Evolutionary conservation across 2,797 vertebrate species (phyloP), one percentile per base, ranked within the genome.

Genomic region (Paedocypris micromegethes): DNA sequence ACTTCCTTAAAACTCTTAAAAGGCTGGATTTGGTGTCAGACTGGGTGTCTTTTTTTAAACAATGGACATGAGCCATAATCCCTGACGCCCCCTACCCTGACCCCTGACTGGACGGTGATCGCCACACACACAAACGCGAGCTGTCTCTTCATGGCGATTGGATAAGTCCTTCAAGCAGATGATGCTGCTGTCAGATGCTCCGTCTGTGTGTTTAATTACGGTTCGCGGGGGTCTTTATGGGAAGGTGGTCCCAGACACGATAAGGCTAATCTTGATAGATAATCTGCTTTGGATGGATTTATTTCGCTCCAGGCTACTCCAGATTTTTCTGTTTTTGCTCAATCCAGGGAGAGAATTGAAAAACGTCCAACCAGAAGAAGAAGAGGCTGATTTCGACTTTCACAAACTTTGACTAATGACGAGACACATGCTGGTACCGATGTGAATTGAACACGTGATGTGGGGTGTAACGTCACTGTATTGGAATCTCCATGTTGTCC

Each of bases 271-370:
- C 58, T 54, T 55, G 51, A 69, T 61, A n/a, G 5, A 39, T 75
- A 78, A 80, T 80, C 77, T 74, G 43, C 58, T 66, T 64, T 48
- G 54, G 9, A 45, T 72, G 51, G 66, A 59, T 74, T 64, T 62
- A 48, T 54, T 60, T 50, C 53, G 64, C 9, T 9, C n/a, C 9
- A 51, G 53, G 42, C 58, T 9, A 58, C 6, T 47, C 64, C 44
- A 70, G 38, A 71, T 57, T 52, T 51, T 9, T 3, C 46, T 72
- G 41, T 44, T 62, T 46, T 61, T 56, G 4, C 3, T 5, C 3
- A 40, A 60, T 52, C 3, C 41, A 47, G 45, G 44, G 47, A 1
- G 55, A 50, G 9, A 40, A n/a, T 7, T 46, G 4, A 54, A 9
- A 3, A 50, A 40, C 39, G 3, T 5, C 48, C 4, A 0, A 38